Evolutionary conservation across 1,140 invertebrate genomes (phyloP).

Genomic region (Macrosteles quadrilineatus): DNA sequence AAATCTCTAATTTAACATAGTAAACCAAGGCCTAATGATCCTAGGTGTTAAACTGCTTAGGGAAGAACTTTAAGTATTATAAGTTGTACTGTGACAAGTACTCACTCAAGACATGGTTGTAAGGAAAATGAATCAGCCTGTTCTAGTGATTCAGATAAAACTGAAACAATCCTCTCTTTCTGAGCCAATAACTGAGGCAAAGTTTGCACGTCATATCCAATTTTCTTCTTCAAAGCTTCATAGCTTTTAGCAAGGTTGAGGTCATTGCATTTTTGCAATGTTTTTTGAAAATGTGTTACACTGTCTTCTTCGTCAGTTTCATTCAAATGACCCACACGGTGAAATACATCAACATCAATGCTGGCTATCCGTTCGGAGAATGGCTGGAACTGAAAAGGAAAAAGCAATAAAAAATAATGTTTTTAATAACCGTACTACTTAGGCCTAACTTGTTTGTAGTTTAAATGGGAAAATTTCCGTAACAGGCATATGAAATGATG

Average conservation of each 20-base stretch:
- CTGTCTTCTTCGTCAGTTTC: conserved; percentile 65
- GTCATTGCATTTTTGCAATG: conserved; percentile 83
- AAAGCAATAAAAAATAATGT: no score
- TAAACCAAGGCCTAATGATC: no score
- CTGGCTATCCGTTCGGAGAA: conserved; percentile 81
- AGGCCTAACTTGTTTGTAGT: no score
- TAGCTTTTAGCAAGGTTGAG: conserved; percentile 84
- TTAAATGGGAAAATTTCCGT: no score
- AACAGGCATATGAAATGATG: no score
- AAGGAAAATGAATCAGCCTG: conserved; percentile 68
- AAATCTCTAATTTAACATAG: no score
- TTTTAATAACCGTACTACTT: no score
- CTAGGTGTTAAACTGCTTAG: no score
- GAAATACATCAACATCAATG: conserved; percentile 79
- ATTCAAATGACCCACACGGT: conserved; percentile 72
- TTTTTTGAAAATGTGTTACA: conserved; percentile 76
- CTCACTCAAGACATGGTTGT: conserved; percentile 83
- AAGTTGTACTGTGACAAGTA: no score
- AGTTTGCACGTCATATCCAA: conserved; percentile 67
- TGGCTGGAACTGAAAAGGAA: conserved; percentile 73
- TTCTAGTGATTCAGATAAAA: conserved; percentile 70
- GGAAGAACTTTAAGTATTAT: no score
- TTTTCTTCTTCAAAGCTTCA: conserved; percentile 69
- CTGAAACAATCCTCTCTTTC: conserved; percentile 72
- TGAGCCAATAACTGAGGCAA: conserved; percentile 76